Evolutionary conservation across 2,797 vertebrate genomes (phyloP), one percentile per base, ranked within the genome.

Genomic region (Ambastaia sidthimunki): DNA sequence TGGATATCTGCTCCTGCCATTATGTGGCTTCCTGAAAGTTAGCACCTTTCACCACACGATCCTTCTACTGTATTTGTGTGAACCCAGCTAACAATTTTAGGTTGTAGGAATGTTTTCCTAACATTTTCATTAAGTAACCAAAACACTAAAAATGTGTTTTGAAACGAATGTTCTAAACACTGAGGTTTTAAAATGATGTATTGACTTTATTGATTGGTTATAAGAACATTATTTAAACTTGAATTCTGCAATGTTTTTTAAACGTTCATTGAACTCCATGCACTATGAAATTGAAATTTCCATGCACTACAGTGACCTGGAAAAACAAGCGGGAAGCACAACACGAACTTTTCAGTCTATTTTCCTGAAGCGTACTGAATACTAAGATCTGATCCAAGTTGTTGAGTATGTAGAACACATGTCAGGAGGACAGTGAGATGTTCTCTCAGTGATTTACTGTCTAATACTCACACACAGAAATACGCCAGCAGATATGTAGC

Each of bases 401-500:
- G 82, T 55, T 68, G 59, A 71, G 41, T 50, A 81, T 76, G 65
- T 76, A 34, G 81, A 71, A 77, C 74, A 79, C 80, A 68, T 63
- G 60, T 63, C 81, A 67, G 28, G 65, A 4, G n/a, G 72, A 84
- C 71, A 65, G 25, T 68, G 52, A 78, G 72, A 66, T 76, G 78
- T 80, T 75, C 80, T 11, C 54, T 19, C 57, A 71, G 70, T 57
- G 82, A 86, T 87, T 83, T 74, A 82, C 78, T 13, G 25, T 81
- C 74, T 80, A 74, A 83, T 65, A 60, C 83, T 70, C 57, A 71
- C 76, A 77, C 83, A 71, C 21, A 71, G 73, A 87, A 82, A 83
- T 85, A 75, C 89, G 88, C 86, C 85, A 76, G 67, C 50, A 77
- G 76, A 78, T 80, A 62, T 89, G 89, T 86, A 11, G 57, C 68